These are phyloP conservation scores for Eumeta japonica DNA, from an alignment of 1,140 invertebrate species.

Conservation along the genomic window DNA sequence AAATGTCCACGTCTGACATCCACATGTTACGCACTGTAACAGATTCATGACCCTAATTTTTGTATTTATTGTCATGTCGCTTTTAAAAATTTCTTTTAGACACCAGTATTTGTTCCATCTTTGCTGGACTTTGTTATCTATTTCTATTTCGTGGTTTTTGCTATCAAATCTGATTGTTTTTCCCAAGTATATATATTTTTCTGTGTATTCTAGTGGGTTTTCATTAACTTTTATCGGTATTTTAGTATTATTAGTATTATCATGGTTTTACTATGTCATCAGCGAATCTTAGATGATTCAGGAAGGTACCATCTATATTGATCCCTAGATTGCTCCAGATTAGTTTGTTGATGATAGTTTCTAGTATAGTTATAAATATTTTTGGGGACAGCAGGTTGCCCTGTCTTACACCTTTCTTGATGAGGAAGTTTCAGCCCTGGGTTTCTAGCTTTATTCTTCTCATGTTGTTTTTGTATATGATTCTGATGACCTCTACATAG, in stretches of 20 bases:
- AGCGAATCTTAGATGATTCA: constrained; percentile 23
- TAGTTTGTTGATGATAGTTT: constrained; percentile 15
- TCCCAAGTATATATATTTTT: constrained; percentile 8
- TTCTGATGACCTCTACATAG: too few relatives aligned
- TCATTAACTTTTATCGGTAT: too few relatives aligned
- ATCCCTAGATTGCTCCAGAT: constrained; percentile 13
- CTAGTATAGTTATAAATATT: constrained; percentile 13
- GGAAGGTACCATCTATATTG: constrained; percentile 12
- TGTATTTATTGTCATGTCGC: too few relatives aligned
- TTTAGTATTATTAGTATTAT: too few relatives aligned
- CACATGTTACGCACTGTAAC: too few relatives aligned
- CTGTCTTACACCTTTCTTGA: constrained; percentile 11
- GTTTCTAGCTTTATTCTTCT: too few relatives aligned
- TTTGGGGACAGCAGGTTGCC: constrained; percentile 12
- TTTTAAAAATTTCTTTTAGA: constrained; percentile 14
- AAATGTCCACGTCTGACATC: too few relatives aligned
- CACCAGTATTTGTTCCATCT: constrained; percentile 12
- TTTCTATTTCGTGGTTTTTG: constrained; percentile 5
- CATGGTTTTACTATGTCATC: constrained; percentile 21
- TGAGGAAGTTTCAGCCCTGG: too few relatives aligned
- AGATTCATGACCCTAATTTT: too few relatives aligned
- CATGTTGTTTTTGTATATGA: too few relatives aligned
- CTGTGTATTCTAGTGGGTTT: constrained; percentile 9
- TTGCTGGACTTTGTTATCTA: constrained; percentile 9
- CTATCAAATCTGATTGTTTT: constrained; percentile 10